These are phyloP conservation scores for Eupsilia transversa DNA, from an alignment of 2,888 invertebrate genomes.

Conservation along the genomic window DNA sequence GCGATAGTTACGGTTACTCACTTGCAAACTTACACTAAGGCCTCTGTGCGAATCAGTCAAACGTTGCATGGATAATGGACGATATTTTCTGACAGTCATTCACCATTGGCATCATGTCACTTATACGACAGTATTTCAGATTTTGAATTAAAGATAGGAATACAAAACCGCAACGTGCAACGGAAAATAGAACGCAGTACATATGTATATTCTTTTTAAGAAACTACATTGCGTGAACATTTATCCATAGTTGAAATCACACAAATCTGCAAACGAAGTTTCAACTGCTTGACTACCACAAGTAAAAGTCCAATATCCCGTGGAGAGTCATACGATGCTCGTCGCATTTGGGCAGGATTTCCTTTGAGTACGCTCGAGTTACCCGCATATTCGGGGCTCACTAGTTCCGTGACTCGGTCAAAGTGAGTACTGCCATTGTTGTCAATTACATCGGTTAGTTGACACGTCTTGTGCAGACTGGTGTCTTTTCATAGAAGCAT, in stretches of 20 bases:
- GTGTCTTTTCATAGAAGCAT: not conserved
- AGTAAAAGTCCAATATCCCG: slow-evolving; percentile 46
- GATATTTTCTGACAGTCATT: not conserved
- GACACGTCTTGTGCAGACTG: not conserved
- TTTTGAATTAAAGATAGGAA: not conserved
- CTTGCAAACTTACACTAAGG: too few relatives aligned
- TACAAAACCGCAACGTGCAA: not conserved
- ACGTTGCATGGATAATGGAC: not conserved
- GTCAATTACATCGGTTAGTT: slow-evolving; percentile 36
- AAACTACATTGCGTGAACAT: not conserved
- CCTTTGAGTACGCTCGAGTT: slow-evolving; percentile 55
- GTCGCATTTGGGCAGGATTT: slow-evolving; percentile 48
- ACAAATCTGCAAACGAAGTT: slow-evolving; percentile 36
- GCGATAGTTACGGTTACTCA: too few relatives aligned
- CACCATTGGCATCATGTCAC: not conserved
- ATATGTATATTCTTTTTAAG: not conserved
- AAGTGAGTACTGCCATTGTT: slow-evolving; percentile 54
- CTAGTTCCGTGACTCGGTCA: slow-evolving; percentile 40
- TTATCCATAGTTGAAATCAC: slow-evolving; percentile 5
- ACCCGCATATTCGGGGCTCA: slow-evolving; percentile 35
- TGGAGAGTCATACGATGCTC: slow-evolving; percentile 39
- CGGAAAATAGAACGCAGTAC: not conserved
- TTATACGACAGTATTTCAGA: not conserved
- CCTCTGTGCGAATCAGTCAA: not conserved
- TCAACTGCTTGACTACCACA: slow-evolving; percentile 26